A percentile compares a stretch with the other conserved stretches of the same genome.
Evolutionary conservation across 1,140 invertebrate genomes (phyloP).

Genomic region (Trachelipus rathkii): DNA sequence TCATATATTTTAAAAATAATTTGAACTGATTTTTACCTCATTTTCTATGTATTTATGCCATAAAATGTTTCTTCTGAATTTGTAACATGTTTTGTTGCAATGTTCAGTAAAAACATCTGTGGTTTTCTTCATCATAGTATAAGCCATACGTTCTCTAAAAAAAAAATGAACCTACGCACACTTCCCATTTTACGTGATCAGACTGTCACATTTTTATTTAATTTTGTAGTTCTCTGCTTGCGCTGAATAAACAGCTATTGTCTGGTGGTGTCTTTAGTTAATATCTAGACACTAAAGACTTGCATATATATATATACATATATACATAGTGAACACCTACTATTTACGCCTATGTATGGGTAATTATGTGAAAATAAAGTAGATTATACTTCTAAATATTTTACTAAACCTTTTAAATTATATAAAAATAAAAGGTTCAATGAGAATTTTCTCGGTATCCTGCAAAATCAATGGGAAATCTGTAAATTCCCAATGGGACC

Average conservation of each 20-base stretch:
- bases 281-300: background rate
- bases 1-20: too few species aligned
- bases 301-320: background rate
- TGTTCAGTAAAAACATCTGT: too few species aligned
- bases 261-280: conserved; percentile 7
- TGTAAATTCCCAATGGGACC: too few species aligned
- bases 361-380: conserved; percentile 14
- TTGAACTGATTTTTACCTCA: too few species aligned
- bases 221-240: conserved; percentile 9
- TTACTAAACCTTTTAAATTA: too few species aligned
- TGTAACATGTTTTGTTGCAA: too few species aligned
- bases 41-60: too few species aligned
- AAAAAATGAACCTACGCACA: conserved; percentile 1
- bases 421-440: too few species aligned
- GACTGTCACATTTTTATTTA: background rate
- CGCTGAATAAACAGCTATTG: conserved; percentile 10
- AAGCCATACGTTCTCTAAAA: background rate
- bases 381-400: background rate
- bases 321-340: background rate
- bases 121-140: too few species aligned
- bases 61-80: too few species aligned
- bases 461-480: too few species aligned
- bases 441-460: too few species aligned
- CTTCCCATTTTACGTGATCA: background rate
- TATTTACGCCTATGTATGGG: conserved; percentile 12